Conservation (phyloP, 2,888 invertebrate genomes). For the Epirrhoe tristata region DNA sequence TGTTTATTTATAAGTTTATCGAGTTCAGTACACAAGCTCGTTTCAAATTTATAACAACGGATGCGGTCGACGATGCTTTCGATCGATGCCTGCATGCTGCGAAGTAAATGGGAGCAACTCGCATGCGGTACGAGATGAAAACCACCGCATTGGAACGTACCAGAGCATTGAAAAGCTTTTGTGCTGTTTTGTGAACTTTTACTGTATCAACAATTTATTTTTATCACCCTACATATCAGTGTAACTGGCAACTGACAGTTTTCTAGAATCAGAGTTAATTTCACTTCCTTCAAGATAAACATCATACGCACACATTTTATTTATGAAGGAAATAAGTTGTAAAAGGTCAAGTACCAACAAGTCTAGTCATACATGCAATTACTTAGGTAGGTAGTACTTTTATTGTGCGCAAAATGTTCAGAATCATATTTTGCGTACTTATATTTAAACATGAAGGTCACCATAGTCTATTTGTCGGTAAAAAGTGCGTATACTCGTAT, state of each 20-base stretch:
- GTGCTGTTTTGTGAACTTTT: conserved; percentile 13
- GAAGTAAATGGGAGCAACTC: conserved; percentile 37
- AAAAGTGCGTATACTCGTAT: too few species aligned
- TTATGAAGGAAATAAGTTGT: not conserved
- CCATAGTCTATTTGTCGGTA: too few species aligned
- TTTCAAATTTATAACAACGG: conserved; percentile 41
- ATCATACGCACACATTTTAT: not conserved
- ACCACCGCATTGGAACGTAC: conserved; percentile 29
- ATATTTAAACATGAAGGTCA: too few species aligned
- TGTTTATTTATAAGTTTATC: conserved; percentile 37
- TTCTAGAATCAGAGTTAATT: not conserved
- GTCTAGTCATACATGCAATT: not conserved
- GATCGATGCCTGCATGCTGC: conserved; percentile 41
- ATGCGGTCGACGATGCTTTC: conserved; percentile 41
- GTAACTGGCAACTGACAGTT: not conserved
- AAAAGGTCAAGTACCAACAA: not conserved
- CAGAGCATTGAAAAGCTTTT: conserved; percentile 21
- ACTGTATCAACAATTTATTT: conserved; percentile 3
- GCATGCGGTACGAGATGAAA: conserved; percentile 36
- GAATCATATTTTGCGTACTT: not conserved
- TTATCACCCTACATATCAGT: not conserved
- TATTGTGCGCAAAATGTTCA: not conserved
- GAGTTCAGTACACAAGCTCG: conserved; percentile 32
- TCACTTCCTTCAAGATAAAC: not conserved
- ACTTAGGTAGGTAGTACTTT: not conserved